phyloP scores from a whole-genome alignment of 2,888 invertebrate species.

The Tipula helvola region DNA sequence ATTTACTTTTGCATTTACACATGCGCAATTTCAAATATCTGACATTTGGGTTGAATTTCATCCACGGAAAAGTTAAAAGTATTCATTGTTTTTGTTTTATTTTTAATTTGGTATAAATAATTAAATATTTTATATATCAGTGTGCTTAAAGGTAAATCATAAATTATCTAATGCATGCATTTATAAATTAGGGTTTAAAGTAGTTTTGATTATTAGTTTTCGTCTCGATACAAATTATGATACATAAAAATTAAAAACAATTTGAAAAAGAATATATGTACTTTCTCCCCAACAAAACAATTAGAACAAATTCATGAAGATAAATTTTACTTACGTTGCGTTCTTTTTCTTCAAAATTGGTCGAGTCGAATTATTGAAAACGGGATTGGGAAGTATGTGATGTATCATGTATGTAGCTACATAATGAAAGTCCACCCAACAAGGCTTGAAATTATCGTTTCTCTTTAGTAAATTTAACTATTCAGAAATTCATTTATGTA shows the following conservation, averaged over 20 bases:
- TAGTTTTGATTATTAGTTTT: background rate
- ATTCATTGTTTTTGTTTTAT: background rate
- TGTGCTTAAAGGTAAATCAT: background rate
- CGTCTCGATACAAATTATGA: background rate
- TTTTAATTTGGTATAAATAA: background rate
- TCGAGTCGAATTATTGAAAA: background rate
- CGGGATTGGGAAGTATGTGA: background rate
- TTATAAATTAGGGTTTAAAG: background rate
- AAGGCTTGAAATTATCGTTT: background rate
- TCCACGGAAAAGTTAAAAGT: background rate
- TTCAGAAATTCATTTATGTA: background rate
- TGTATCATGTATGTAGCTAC: no score
- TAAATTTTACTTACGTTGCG: background rate
- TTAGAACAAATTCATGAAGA: background rate
- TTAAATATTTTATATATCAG: background rate
- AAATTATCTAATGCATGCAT: background rate
- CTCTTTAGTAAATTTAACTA: background rate
- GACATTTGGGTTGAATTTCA: slow-evolving; percentile 4
- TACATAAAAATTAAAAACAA: background rate
- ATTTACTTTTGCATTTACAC: background rate
- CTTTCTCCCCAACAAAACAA: background rate
- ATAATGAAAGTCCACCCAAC: background rate
- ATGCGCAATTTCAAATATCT: background rate
- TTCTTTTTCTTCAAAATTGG: background rate
- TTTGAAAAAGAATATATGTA: background rate